These are phyloP conservation scores for Microcebus ravelobensis DNA, from an alignment of 2,113 vertebrate genomes.

Conservation along the genomic window DNA sequence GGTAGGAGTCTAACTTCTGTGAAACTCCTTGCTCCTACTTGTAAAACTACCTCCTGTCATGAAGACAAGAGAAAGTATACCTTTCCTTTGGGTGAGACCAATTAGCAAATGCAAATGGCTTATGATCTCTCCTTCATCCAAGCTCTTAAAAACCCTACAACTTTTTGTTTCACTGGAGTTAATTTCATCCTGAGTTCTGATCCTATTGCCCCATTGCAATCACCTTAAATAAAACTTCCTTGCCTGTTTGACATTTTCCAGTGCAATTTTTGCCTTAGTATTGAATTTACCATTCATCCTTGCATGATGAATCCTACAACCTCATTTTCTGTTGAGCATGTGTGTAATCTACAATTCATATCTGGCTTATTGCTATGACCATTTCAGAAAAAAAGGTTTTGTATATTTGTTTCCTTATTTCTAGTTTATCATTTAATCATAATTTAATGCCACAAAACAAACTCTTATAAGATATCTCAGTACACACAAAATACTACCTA, in stretches of 20 bases:
- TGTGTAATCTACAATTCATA: neutral
- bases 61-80: neutral
- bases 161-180: neutral
- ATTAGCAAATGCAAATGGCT: neutral
- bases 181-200: neutral
- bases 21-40: neutral
- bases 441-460: neutral
- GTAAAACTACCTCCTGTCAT: neutral
- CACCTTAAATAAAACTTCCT: neutral
- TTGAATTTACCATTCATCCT: neutral
- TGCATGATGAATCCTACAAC: neutral
- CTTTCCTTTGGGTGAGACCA: neutral
- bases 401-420: neutral
- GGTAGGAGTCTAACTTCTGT: neutral
- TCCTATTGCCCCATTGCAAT: neutral
- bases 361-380: neutral
- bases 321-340: neutral
- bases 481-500: neutral
- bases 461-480: neutral
- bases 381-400: neutral
- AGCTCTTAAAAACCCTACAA: neutral
- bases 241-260: neutral
- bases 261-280: neutral
- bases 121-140: neutral
- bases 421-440: neutral